Evolutionary conservation across 1,140 invertebrate species (phyloP).

Genomic region (Tetragonula clypearis): DNA sequence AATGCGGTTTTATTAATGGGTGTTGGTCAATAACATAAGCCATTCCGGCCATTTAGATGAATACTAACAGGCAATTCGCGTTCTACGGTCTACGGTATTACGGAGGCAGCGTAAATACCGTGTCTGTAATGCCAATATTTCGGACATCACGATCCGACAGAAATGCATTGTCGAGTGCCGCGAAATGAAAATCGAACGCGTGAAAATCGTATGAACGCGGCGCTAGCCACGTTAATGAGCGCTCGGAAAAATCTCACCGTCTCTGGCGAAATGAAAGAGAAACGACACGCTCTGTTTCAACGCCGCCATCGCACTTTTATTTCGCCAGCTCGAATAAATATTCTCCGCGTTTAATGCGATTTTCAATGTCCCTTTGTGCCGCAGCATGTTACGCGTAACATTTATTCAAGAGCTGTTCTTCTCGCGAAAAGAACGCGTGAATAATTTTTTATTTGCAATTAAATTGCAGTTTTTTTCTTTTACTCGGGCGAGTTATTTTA

Average conservation of each 20-base stretch:
- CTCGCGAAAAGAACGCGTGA: neutral
- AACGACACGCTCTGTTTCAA: too few relatives aligned
- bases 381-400: neutral
- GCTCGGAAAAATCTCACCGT: conserved; percentile 29
- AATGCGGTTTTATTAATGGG: neutral
- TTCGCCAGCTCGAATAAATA: neutral
- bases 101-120: conserved; percentile 16
- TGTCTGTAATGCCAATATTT: conserved; percentile 46
- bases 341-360: neutral
- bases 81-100: neutral
- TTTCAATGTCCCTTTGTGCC: neutral
- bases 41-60: neutral
- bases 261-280: neutral
- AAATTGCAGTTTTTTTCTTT: too few relatives aligned
- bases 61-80: conserved; percentile 27
- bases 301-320: neutral
- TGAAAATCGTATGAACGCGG: conserved; percentile 40
- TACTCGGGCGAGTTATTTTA: too few relatives aligned
- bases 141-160: conserved; percentile 40
- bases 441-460: too few relatives aligned
- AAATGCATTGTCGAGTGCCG: conserved; percentile 52
- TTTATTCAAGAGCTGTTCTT: neutral
- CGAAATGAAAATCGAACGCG: conserved; percentile 50
- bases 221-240: conserved; percentile 40
- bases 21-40: conserved; percentile 4